Conservation (phyloP, 1,140 invertebrate species). For the Lordiphosa clarofinis region DNA sequence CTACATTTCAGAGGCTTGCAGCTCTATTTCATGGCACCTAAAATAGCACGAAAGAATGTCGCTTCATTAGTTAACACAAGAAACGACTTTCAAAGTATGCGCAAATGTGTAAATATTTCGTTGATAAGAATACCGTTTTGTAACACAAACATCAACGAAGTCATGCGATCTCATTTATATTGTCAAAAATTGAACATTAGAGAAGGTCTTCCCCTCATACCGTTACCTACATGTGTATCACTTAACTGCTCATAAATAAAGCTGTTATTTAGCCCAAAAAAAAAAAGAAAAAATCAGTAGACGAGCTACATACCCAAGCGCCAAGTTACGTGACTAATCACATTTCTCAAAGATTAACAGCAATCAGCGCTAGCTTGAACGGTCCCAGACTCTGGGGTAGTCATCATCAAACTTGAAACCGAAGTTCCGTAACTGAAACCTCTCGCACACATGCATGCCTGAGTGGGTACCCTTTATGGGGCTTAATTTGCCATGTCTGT, state of each 20-base stretch:
- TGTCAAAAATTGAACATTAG: too few species aligned
- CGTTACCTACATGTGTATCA: too few species aligned
- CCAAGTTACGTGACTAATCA: conserved; percentile 72
- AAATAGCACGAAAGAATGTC: too few species aligned
- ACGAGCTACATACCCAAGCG: conserved; percentile 4
- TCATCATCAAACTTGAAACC: conserved; percentile 63
- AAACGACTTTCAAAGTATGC: too few species aligned
- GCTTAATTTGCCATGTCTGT: conserved; percentile 64
- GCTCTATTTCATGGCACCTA: too few species aligned
- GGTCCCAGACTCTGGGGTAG: conserved; percentile 49
- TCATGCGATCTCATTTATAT: too few species aligned
- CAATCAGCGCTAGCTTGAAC: conserved; percentile 61
- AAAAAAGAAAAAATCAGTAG: conserved; percentile 16
- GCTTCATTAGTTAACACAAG: too few species aligned
- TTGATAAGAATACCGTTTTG: too few species aligned
- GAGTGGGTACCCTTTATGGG: conserved; percentile 29
- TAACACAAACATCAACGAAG: too few species aligned
- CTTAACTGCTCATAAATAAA: conserved; percentile 28
- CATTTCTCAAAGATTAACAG: conserved; percentile 70
- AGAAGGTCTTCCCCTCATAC: too few species aligned
- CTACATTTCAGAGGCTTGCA: too few species aligned
- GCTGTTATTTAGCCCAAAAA: conserved; percentile 29
- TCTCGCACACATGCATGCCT: conserved; percentile 14
- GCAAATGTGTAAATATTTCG: too few species aligned
- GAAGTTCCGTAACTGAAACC: conserved; percentile 69